phyloP scores from a whole-genome alignment of 2,888 invertebrate genomes.

The Phragmatobia fuliginosa region DNA sequence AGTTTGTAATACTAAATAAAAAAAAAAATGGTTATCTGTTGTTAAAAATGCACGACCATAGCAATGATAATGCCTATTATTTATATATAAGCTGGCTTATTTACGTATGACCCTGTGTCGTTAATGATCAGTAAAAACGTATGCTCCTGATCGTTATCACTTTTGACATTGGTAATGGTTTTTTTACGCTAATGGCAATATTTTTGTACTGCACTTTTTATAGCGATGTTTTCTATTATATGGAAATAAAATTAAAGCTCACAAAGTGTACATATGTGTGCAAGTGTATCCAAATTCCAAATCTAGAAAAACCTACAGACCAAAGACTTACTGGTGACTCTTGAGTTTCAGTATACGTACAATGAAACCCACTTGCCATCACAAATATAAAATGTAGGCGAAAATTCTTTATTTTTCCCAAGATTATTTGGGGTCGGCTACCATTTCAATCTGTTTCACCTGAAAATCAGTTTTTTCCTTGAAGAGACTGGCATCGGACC shows the following conservation, averaged over 20 bases:
- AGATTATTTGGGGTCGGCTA: no score
- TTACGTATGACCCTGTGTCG: conserved; percentile 10
- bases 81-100: conserved; percentile 23
- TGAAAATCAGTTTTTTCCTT: no score
- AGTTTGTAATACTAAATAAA: conserved; percentile 29
- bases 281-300: no score
- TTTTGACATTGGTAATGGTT: conserved; percentile 27
- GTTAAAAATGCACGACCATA: conserved; percentile 36
- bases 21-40: conserved; percentile 42
- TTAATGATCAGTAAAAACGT: conserved; percentile 8
- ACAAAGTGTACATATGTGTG: not conserved
- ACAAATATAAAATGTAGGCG: no score
- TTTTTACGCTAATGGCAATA: conserved; percentile 3
- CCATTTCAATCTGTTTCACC: no score
- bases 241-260: not conserved
- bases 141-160: conserved; percentile 28
- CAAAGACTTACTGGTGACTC: no score
- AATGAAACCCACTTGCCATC: no score
- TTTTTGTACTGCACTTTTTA: not conserved
- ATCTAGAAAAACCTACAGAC: no score
- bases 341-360: not conserved
- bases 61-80: conserved; percentile 33
- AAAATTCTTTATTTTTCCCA: no score
- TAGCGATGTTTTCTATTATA: not conserved
- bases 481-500: no score